Evolutionary conservation across 2,888 invertebrate species (phyloP), one percentile per base, ranked within the genome.

Genomic region (Brachynemurus nebulosus): DNA sequence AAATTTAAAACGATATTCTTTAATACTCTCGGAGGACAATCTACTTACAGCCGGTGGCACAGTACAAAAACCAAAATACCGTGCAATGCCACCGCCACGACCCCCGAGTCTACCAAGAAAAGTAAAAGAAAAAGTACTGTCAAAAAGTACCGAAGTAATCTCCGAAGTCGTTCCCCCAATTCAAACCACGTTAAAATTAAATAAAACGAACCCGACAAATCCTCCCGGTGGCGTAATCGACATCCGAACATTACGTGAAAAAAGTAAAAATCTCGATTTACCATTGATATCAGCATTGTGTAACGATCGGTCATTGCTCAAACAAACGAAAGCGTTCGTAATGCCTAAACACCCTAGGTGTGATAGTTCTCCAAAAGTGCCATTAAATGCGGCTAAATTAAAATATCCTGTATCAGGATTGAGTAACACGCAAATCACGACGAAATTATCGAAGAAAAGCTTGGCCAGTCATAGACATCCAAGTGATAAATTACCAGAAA

Each of bases 211-310:
- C 52, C 47, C 17, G 21, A 17, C 21, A 42, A 34, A 23, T 21
- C 30, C 8, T 37, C 25, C 45, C 47, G 53, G 47, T 37, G 48
- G 58, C 33, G 60, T 64, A 52, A 62, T 82, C 49, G 90, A 90
- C 64, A 86, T 90, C 56, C 80, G 83, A 58, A 78, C 84, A 52
- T 69, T 91, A 48, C 74, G 89, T 46, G 89, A 89, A 65, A 86
- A 89, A 67, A 89, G 88, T 66, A 83, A 83, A 60, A 85, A 89
- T 61, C 71, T 91, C 57, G 90, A 91, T 66, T 70, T 93, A 63
- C 93, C 93, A 16, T 70, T 95, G 48, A 91, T 93, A 59, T 86
- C 90, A 47, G 93, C 92, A 11, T 71, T 93, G 53, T 93, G 91
- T 69, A 93, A 92, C 62, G 93, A 93, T 65, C 78, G 86, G 46